phyloP scores from a whole-genome alignment of 1,140 invertebrate species.

The Magallana gigas region DNA sequence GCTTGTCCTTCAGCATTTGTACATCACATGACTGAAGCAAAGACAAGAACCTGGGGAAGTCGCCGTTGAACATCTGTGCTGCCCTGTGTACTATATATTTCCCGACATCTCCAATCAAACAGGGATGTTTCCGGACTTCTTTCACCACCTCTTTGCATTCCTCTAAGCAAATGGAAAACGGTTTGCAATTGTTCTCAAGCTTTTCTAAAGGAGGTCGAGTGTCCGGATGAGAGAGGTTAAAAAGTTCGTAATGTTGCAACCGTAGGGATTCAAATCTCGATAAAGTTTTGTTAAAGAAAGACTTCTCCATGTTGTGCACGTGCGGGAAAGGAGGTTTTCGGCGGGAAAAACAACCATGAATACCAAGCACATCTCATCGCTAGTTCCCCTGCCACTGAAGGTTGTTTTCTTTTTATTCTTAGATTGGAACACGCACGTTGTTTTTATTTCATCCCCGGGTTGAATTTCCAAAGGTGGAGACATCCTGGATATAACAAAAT shows the following conservation, averaged over 20 bases:
- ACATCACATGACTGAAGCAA: not conserved
- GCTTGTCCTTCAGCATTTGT: not conserved
- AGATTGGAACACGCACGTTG: slow-evolving; percentile 56
- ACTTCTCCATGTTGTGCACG: slow-evolving; percentile 43
- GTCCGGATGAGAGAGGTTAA: not conserved
- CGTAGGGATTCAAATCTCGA: not conserved
- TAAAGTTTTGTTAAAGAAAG: not conserved
- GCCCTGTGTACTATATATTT: not conserved
- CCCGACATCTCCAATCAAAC: slow-evolving; percentile 46
- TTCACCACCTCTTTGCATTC: slow-evolving; percentile 46
- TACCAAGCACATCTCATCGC: slow-evolving; percentile 65
- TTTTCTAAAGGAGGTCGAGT: not conserved
- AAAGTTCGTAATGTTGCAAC: not conserved
- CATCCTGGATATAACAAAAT: slow-evolving; percentile 42
- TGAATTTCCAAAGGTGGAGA: slow-evolving; percentile 44
- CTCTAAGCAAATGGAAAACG: slow-evolving; percentile 34
- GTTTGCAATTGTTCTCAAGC: slow-evolving; percentile 41
- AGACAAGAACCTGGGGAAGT: not conserved
- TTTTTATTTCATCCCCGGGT: slow-evolving; percentile 60
- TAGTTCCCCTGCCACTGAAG: slow-evolving; percentile 52
- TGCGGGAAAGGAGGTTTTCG: slow-evolving; percentile 39
- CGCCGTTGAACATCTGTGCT: not conserved
- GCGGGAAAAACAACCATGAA: slow-evolving; percentile 54
- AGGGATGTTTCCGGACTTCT: slow-evolving; percentile 44
- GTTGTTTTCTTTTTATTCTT: slow-evolving; percentile 47